Percentiles rank a stretch among this genome's conserved stretches.
phyloP scores from a whole-genome alignment of 2,797 vertebrate genomes.

The Xerus rutilus region DNA sequence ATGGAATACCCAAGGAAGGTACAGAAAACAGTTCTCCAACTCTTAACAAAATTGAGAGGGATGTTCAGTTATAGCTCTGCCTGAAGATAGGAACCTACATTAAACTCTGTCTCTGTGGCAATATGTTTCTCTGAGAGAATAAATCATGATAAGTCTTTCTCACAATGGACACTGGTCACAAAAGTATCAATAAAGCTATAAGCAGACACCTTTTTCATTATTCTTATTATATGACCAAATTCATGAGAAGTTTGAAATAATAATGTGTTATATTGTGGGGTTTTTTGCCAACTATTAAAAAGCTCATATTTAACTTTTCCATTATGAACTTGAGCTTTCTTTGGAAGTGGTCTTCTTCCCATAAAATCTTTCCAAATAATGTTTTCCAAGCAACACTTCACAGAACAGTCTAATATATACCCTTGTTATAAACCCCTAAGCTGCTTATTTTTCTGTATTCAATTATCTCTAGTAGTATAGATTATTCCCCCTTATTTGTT shows the following conservation, averaged over 20 bases:
- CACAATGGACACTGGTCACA: background rate
- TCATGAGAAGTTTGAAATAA: conserved; percentile 55
- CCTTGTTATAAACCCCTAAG: background rate
- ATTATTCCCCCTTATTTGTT: background rate
- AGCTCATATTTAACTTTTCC: conserved; percentile 62
- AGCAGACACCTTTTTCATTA: background rate
- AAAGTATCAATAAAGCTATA: background rate
- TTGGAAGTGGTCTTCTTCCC: conserved; percentile 52
- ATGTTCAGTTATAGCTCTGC: background rate
- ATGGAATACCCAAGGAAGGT: background rate
- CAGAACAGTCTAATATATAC: background rate
- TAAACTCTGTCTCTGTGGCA: background rate
- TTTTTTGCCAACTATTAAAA: conserved; percentile 54
- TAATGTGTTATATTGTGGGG: background rate
- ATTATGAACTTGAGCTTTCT: conserved; percentile 46
- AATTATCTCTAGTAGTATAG: background rate
- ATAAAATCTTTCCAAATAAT: conserved; percentile 46
- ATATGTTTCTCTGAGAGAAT: background rate
- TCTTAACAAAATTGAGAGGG: background rate
- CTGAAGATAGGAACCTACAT: background rate
- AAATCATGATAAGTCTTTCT: background rate
- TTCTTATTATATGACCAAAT: conserved; percentile 28
- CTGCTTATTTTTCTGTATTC: background rate
- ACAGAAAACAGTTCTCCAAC: background rate
- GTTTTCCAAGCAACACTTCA: conserved; percentile 53